Evolutionary conservation across 2,888 invertebrate genomes (phyloP), one percentile per base, ranked within the genome.

Genomic region (Eumacrocentrus americanus): DNA sequence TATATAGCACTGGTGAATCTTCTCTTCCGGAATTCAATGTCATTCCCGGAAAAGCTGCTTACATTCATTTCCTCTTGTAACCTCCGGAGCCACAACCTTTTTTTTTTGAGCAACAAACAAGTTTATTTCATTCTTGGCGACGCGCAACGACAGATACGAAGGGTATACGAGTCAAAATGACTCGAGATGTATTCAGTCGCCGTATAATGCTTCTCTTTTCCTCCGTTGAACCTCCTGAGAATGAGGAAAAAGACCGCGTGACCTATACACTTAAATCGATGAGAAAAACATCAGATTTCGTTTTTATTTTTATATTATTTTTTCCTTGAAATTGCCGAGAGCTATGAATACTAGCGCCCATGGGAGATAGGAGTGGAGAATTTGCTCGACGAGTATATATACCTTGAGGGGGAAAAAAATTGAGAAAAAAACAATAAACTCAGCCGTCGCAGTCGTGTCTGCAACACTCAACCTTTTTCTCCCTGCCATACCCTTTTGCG

Each of bases 231-330:
- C 9, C 3, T 20, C 22, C 44, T n/a, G 9, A 20, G 44, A 18
- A 38, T 16, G 16, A 51, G n/a, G n/a, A 40, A 29, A 42, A 55
- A 53, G 54, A 61, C 60, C 64, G 60, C 14, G 35, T 54, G 52
- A 52, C 23, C 52, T 58, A 58, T 44, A 34, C 40, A 22, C 44
- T 44, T 44, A 22, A 44, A 44, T 44, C 18, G 44, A 44, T 20
- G 22, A 57, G 38, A 58, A 59, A 63, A 61, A 63, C 63, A 55
- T 58, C 48, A 60, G 61, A 59, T 63, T 63, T 59, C 50, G 57
- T 48, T 44, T 50, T 55, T 51, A 58, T 53, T 48, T 37, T 52
- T 40, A 55, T 58, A 40, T 55, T 58, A 42, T 50, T 59, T 51
- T 9, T 35, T 55, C n/a, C 42, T 37, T 18, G 44, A 42, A 55